Conservation (phyloP, 2,888 invertebrate genomes). For the Calliphora vomitoria region DNA sequence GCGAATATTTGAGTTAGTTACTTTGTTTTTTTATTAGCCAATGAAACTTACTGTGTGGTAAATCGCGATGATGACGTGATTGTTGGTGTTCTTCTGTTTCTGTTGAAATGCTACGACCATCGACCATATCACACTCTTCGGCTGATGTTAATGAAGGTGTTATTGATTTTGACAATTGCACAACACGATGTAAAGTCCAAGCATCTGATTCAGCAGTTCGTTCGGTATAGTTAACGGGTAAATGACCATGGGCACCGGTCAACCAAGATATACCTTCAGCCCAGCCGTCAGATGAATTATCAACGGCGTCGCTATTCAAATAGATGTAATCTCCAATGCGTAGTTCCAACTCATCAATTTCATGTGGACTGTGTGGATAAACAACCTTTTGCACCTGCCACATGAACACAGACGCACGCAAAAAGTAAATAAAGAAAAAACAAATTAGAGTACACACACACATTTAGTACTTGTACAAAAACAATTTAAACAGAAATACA, state of each 20-base stretch:
- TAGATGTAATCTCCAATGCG: conserved; percentile 94
- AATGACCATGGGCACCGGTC: conserved; percentile 89
- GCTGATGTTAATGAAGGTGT: conserved; percentile 83
- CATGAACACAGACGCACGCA: neutral
- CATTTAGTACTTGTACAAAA: conserved; percentile 17
- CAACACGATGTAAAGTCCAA: conserved; percentile 93
- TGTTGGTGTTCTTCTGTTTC: conserved; percentile 79
- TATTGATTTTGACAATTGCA: conserved; percentile 85
- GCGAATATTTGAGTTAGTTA: neutral
- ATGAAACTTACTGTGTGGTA: conserved; percentile 78
- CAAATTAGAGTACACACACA: conserved; percentile 39
- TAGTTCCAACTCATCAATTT: conserved; percentile 93
- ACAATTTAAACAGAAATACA: conserved; percentile 22
- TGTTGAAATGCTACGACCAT: conserved; percentile 82
- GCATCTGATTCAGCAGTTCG: conserved; percentile 95
- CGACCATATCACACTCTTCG: conserved; percentile 83
- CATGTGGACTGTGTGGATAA: conserved; percentile 90
- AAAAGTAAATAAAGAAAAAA: conserved; percentile 26
- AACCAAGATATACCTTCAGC: conserved; percentile 88
- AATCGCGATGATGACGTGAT: conserved; percentile 78
- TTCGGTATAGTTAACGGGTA: conserved; percentile 93
- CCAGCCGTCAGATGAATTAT: conserved; percentile 93
- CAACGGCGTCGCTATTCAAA: conserved; percentile 90
- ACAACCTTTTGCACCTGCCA: conserved; percentile 90
- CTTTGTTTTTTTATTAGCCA: no score